These are phyloP conservation scores for Drosophila guanche DNA, from an alignment of 1,140 invertebrate species.

Conservation along the genomic window DNA sequence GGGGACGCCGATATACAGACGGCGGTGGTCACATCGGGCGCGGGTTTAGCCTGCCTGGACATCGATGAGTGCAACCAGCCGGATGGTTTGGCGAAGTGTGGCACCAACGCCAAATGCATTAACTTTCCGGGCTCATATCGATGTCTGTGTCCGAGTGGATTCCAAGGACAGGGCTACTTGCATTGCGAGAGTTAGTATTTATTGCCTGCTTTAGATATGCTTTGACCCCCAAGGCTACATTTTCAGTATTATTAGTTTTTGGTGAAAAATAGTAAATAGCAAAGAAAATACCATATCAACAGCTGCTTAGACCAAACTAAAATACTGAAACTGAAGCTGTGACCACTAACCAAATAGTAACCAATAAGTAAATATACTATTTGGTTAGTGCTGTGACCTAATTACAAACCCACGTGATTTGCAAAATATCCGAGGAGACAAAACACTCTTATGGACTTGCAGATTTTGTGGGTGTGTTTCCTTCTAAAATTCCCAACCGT, in stretches of 20 bases:
- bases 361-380: too few relatives aligned
- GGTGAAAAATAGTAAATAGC: background rate
- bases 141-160: constrained; percentile 94
- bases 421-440: background rate
- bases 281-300: too few relatives aligned
- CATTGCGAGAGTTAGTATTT: constrained; percentile 93
- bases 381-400: background rate
- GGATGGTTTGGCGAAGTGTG: constrained; percentile 87
- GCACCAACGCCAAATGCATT: constrained; percentile 94
- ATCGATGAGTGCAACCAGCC: constrained; percentile 90
- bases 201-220: constrained; percentile 36
- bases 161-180: constrained; percentile 93
- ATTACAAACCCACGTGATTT: constrained; percentile 1
- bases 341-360: too few relatives aligned
- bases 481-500: constrained; percentile 13
- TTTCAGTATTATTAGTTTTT: background rate
- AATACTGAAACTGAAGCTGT: constrained; percentile 9
- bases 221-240: constrained; percentile 16
- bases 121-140: constrained; percentile 96
- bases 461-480: constrained; percentile 18
- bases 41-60: constrained; percentile 85
- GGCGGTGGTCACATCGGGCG: constrained; percentile 48
- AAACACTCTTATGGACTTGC: background rate
- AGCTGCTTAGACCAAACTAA: too few relatives aligned
- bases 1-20: constrained; percentile 48